Conservation (phyloP, 92 coral and sea anemone genomes). For the Zoanthus solanderi region DNA sequence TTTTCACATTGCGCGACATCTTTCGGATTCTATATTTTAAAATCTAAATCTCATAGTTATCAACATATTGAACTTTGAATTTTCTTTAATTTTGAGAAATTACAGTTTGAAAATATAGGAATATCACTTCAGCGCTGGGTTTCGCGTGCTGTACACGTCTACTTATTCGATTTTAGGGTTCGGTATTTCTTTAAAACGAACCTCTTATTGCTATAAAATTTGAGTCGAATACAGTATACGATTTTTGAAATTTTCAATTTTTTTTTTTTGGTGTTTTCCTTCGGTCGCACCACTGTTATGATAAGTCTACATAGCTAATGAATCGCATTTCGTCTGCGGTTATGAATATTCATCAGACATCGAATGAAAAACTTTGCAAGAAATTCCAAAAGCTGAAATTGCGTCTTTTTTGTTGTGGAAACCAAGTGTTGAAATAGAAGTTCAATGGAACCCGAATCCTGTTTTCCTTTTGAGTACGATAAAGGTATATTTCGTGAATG, state of each 20-base stretch:
- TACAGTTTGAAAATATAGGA: neutral
- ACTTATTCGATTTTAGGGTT: neutral
- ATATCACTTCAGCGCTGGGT: neutral
- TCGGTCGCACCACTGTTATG: slow-evolving; percentile 6
- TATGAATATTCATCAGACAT: slow-evolving; percentile 29
- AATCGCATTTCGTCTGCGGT: slow-evolving; percentile 16
- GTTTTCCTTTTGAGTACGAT: neutral
- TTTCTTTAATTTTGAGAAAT: neutral
- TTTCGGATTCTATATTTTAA: neutral
- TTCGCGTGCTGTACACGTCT: neutral
- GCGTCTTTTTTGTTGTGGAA: neutral
- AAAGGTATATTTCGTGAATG: slow-evolving; percentile 1
- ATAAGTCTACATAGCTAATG: slow-evolving; percentile 5
- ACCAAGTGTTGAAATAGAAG: neutral
- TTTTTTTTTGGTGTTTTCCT: slow-evolving; percentile 1
- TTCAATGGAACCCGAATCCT: neutral
- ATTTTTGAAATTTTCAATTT: neutral
- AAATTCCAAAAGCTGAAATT: neutral
- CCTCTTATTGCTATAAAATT: neutral
- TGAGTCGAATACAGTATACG: neutral
- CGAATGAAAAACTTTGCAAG: slow-evolving; percentile 10
- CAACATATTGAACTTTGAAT: neutral
- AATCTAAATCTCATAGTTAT: neutral
- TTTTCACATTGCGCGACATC: neutral
- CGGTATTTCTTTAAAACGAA: neutral